Evolutionary conservation across 2,888 invertebrate genomes (phyloP).

Genomic region (Polydesmus complanatus): DNA sequence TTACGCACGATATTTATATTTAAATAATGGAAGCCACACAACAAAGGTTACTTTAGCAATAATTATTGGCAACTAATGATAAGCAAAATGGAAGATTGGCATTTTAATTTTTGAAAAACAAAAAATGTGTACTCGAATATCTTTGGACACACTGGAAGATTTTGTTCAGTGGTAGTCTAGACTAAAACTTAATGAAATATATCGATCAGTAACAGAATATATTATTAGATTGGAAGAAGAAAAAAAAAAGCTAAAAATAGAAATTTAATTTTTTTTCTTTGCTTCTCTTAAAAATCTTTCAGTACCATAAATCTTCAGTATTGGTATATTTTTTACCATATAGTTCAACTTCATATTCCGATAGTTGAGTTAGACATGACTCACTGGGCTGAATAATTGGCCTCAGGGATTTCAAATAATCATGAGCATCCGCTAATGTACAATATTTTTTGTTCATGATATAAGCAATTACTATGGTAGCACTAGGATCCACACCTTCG

Average conservation of each 20-base stretch:
- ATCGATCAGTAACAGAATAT: no score
- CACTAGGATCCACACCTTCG: constrained; percentile 25
- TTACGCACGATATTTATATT: no score
- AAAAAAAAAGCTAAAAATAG: background rate
- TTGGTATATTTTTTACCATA: constrained; percentile 23
- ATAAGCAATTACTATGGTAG: constrained; percentile 24
- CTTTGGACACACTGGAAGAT: no score
- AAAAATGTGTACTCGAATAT: no score
- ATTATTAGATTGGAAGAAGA: background rate
- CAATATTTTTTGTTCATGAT: constrained; percentile 23
- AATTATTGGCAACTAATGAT: no score
- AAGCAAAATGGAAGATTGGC: no score
- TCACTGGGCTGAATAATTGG: constrained; percentile 24
- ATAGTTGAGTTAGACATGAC: constrained; percentile 23
- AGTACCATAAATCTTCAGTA: constrained; percentile 22
- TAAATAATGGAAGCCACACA: no score
- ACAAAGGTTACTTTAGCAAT: no score
- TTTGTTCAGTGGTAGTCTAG: no score
- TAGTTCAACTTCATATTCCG: constrained; percentile 23
- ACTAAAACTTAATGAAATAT: no score
- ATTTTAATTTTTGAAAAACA: no score
- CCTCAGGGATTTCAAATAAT: constrained; percentile 23
- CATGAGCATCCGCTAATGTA: constrained; percentile 23
- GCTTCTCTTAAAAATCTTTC: background rate
- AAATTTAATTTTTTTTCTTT: no score